Conservation (phyloP, 2,888 invertebrate genomes). For the Oxytorus armatus region DNA sequence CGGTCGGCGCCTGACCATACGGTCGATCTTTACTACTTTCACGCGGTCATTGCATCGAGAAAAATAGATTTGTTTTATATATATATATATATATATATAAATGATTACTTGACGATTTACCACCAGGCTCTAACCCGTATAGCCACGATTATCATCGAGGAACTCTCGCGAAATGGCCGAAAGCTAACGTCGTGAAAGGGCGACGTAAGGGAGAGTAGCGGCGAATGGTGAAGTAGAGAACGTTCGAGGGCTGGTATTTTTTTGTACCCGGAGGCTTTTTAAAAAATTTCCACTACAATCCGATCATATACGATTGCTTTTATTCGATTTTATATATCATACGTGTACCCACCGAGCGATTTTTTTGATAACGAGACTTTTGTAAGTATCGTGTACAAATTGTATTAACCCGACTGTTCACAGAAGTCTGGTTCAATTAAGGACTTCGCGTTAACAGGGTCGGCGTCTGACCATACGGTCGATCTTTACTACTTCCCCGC, state of each 20-base stretch:
- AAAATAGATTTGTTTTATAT: background rate
- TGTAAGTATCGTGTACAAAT: too few species aligned
- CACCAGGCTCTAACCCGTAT: slow-evolving; percentile 74
- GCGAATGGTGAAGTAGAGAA: slow-evolving; percentile 1
- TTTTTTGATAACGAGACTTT: background rate
- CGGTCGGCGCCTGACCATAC: slow-evolving; percentile 30
- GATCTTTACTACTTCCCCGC: slow-evolving; percentile 32
- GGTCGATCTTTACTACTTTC: slow-evolving; percentile 31
- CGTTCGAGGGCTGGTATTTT: slow-evolving; percentile 5
- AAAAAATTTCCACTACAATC: background rate
- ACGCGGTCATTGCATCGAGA: background rate
- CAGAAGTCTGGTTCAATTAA: too few species aligned
- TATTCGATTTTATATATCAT: background rate
- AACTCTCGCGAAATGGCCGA: slow-evolving; percentile 79
- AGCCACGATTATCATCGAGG: slow-evolving; percentile 81
- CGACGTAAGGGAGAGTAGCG: slow-evolving; percentile 52
- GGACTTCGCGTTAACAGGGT: background rate
- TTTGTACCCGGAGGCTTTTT: slow-evolving; percentile 27
- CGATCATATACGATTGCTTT: background rate
- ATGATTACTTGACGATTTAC: slow-evolving; percentile 74
- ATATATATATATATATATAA: slow-evolving; percentile 52
- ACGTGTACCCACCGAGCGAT: too few species aligned
- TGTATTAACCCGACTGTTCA: too few species aligned
- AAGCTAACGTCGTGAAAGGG: slow-evolving; percentile 64
- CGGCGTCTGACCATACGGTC: slow-evolving; percentile 31